Base-by-base conservation (phyloP, 2,797 vertebrate genomes). In the Champsocephalus esox region DNA sequence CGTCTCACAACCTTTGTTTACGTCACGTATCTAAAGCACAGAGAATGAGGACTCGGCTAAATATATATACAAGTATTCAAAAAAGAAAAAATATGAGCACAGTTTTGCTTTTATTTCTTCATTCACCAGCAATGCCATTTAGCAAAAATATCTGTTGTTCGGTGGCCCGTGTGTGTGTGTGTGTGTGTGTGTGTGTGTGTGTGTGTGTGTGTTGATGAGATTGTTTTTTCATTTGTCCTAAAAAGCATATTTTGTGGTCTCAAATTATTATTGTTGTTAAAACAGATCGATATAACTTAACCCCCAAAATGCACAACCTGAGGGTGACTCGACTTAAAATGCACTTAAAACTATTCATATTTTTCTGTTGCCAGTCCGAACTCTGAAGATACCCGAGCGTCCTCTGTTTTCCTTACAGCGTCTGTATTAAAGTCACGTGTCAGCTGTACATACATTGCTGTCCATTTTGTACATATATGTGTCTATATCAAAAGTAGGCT, bases 401-500 rank as follows among this genome's bases (percentile, higher is more conserved):
- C 67, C 70, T 38, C 67, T 71, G 70, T 80, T 87, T 84, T 86
- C 82, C 63, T 87, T 59, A 75, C 73, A 70, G 54, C 75, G 75
- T 85, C 83, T 92, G 85, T 93, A 91, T 77, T 68, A 90, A 83
- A 91, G 79, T 87, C 83, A 80, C 63, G 66, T 86, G 86, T 91
- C 91, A 67, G 89, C 92, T 92, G 94, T 93, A 92, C 86, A 93
- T 93, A 92, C 74, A 78, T 65, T 56, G 89, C 90, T 88, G 85
- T 92, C 83, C 91, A 92, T 86, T 77, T 87, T 95, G 94, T 94
- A 94, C 92, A 95, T 92, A 94, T 88, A 91, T 89, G 85, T 93
- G 93, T 94, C 90, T 88, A 92, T 93, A 93, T 91, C 83, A 94
- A 92, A 88, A 92, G 87, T 94, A 92, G 90, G 90, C 86, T 89